Base-by-base conservation (phyloP, 2,888 invertebrate genomes). In the Hecatera dysodea region DNA sequence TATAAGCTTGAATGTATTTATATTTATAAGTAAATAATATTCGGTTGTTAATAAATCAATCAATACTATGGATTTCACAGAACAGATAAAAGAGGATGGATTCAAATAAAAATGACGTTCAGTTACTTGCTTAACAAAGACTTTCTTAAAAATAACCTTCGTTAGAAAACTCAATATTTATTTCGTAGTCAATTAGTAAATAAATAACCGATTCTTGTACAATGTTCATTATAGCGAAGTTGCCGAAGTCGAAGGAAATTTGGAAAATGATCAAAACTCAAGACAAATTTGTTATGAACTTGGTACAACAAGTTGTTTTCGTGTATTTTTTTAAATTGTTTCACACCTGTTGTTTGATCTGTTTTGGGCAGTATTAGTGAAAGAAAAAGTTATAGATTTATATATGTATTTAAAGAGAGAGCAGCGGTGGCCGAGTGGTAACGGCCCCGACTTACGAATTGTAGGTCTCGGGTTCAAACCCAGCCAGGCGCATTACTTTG, bases 251-350 rank as follows among this genome's bases (percentile, higher is more conserved):
- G 33, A 67, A 53, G 22, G n/a, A 66, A 76, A 76, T 55, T 75
- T 53, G 17, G 44, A n/a, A 75, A 65, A 63, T 78, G 71, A 56
- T 52, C n/a, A 44, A 55, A 62, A 80, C 48, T 29, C 12, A 64
- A 63, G 70, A 48, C 59, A 63, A 42, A 64, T 53, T 75, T 61
- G 36, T 66, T 53, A 27, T 19, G 8, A 60, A 67, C 36, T 70
- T 69, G 27, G 8, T 62, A 8, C n/a, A 15, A 50, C 48, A 65
- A 67, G 52, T 44, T 75, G 69, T 53, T 63, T 50, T 52, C 29
- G 12, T 48, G n/a, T 70, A 76, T 80, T 76, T 75, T 76, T 75
- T 75, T 71, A 29, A 62, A 69, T 64, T 65, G 9, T 46, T 59
- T 74, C 11, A 22, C 69, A 65, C 65, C 64, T 76, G 36, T 46